These are phyloP conservation scores for Anabacerthia variegaticeps DNA, from an alignment of 2,797 vertebrate species.

Conservation along the genomic window DNA sequence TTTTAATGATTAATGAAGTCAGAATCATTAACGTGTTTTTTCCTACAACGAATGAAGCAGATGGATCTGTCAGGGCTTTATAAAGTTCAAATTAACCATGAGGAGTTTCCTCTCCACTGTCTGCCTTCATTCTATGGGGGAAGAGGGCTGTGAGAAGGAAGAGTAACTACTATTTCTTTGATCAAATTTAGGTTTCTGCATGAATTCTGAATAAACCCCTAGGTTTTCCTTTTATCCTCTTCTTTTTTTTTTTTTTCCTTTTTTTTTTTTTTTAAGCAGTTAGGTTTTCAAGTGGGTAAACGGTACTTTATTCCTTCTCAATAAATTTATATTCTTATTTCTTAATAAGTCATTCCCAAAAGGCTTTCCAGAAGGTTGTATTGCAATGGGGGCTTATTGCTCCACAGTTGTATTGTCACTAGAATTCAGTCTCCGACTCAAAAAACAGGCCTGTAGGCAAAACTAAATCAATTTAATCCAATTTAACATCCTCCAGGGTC, in stretches of 20 bases:
- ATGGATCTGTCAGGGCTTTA: not conserved
- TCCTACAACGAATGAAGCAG: not conserved
- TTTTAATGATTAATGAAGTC: conserved; percentile 12
- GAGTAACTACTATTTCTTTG: not conserved
- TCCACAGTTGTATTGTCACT: not conserved
- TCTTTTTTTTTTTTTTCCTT: too few relatives aligned
- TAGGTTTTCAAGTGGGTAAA: not conserved
- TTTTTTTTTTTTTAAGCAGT: not conserved
- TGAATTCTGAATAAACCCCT: not conserved
- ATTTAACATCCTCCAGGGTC: not conserved
- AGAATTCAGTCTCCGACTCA: not conserved
- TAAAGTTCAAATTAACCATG: not conserved
- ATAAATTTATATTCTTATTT: not conserved
- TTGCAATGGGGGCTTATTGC: not conserved
- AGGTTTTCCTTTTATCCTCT: too few relatives aligned
- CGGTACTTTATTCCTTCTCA: not conserved
- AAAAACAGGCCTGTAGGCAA: not conserved
- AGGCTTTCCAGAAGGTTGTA: not conserved
- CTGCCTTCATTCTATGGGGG: not conserved
- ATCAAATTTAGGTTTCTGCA: not conserved
- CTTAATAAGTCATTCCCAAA: not conserved
- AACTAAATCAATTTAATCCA: not conserved
- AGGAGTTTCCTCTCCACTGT: not conserved
- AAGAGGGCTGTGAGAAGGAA: not conserved
- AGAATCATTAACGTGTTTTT: not conserved